phyloP scores from a whole-genome alignment of 2,888 invertebrate species.

The Dynastes maya region DNA sequence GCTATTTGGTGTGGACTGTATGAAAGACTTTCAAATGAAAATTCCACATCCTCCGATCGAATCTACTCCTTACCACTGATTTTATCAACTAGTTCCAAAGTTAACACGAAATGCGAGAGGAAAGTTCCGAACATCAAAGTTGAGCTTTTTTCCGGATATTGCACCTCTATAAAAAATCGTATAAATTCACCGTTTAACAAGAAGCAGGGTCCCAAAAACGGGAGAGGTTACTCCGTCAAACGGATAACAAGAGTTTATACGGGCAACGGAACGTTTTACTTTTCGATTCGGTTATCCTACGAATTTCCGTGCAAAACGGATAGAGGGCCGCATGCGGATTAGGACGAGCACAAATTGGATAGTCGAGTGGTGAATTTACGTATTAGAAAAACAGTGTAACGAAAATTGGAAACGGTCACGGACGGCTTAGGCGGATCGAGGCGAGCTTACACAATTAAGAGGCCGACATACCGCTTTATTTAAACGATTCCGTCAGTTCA shows the following conservation, averaged over 20 bases:
- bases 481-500: conserved; percentile 56
- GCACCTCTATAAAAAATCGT: not conserved
- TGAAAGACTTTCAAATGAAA: no score
- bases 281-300: conserved; percentile 22
- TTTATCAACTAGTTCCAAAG: no score
- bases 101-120: no score
- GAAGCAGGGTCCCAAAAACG: not conserved
- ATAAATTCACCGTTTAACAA: conserved; percentile 28
- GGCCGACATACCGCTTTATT: conserved; percentile 53
- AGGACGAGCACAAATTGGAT: conserved; percentile 44
- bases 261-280: conserved; percentile 18
- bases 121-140: no score
- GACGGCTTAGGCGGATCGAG: conserved; percentile 56
- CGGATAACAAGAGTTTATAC: conserved; percentile 34
- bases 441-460: conserved; percentile 58
- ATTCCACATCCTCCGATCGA: no score
- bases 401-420: conserved; percentile 50
- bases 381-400: conserved; percentile 45
- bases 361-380: conserved; percentile 45
- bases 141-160: no score
- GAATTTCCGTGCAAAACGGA: conserved; percentile 41
- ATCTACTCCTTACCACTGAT: no score
- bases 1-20: no score
- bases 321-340: conserved; percentile 35
- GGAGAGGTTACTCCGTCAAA: conserved; percentile 14